These are phyloP conservation scores for Drosophila obscura DNA, from an alignment of 1,140 invertebrate species.

Conservation along the genomic window DNA sequence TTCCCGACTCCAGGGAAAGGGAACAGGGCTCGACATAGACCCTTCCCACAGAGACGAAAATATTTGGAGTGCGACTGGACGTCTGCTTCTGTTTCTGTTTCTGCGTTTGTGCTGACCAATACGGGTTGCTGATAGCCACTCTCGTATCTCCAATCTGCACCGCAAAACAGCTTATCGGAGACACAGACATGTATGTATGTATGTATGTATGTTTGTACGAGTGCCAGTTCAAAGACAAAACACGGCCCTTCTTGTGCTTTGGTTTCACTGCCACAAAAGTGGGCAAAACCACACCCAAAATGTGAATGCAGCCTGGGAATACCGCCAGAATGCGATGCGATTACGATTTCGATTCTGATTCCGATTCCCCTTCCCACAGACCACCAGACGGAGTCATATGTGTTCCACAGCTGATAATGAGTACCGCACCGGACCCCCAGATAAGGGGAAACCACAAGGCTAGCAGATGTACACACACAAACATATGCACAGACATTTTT, in stretches of 20 bases:
- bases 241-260: background rate
- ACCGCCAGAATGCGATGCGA: slow-evolving; percentile 17
- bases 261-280: slow-evolving; percentile 15
- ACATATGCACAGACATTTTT: too few relatives aligned
- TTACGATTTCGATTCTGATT: background rate
- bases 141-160: too few relatives aligned
- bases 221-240: too few relatives aligned
- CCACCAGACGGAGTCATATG: slow-evolving; percentile 3
- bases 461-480: too few relatives aligned
- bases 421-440: background rate
- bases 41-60: slow-evolving; percentile 29
- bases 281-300: slow-evolving; percentile 27
- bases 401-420: too few relatives aligned
- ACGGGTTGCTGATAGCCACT: slow-evolving; percentile 9
- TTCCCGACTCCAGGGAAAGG: slow-evolving; percentile 24
- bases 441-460: slow-evolving; percentile 11
- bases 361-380: background rate
- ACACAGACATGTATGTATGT: background rate
- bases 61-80: slow-evolving; percentile 23
- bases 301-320: slow-evolving; percentile 54
- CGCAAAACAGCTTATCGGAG: slow-evolving; percentile 9
- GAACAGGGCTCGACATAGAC: background rate
- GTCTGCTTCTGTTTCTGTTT: background rate
- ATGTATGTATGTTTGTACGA: too few relatives aligned
- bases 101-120: slow-evolving; percentile 23